Evolutionary conservation across 2,888 invertebrate genomes (phyloP), one percentile per base, ranked within the genome.

Genomic region (Timema cristinae): DNA sequence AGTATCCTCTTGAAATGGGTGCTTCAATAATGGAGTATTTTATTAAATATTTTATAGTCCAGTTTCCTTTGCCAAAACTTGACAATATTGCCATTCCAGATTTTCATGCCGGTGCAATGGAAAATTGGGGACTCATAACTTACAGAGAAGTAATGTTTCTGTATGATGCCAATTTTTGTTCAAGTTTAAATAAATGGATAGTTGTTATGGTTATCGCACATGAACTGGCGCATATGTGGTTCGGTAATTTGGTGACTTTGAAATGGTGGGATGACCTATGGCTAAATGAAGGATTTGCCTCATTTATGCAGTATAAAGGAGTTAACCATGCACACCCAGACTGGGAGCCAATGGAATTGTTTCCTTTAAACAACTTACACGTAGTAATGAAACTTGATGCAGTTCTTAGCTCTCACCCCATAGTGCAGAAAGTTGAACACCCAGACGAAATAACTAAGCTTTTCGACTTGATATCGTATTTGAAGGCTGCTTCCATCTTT

Each of bases 221-320:
- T 81, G 98, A 98, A 82, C 84, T 98, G 75, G 95, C 97, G 0
- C 97, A 98, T 80, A 95, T 95, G 91, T 94, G 94, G 94, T 94
- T 94, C 80, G 94, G 94, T 72, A 94, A 94, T 83, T 85, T 94
- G 90, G 96, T 96, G 0, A 96, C 96, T 7, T 91, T 96, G 92
- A 87, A 90, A 77, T 95, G 95, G 95, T 94, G 94, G 94, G 91
- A 93, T 80, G 96, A 97, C 81, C 84, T 94, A 0, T 94, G 97
- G 97, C 84, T 97, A 32, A 97, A 97, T 79, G 93, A 94, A 84
- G 97, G 97, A 0, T 97, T 97, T 81, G 97, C 97, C 5, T 89
- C 90, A 2, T 97, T 91, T 80, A 92, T 97, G 83, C 90, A 94
- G 81, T 93, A 90, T 77, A 93, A 93, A 81, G 92, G 93, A 7